Percentiles rank a stretch among this genome's conserved stretches.
Conservation (phyloP, 2,888 invertebrate genomes). For the Cheilosia vernalis region DNA sequence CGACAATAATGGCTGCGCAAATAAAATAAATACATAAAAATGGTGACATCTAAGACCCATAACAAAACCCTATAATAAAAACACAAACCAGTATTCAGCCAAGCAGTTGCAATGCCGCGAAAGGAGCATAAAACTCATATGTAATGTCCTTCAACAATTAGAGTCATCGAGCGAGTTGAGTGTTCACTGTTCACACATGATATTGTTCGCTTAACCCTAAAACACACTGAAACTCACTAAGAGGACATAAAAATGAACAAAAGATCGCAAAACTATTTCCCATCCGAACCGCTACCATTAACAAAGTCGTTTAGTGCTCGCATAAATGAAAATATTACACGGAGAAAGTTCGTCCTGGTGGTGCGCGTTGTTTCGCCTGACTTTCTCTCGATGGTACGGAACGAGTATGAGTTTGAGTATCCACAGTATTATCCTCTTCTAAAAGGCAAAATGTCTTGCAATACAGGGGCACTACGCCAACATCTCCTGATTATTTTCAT, state of each 20-base stretch:
- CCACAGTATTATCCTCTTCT: constrained; percentile 3
- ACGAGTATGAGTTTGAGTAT: not conserved
- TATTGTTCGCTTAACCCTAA: not conserved
- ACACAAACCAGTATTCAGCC: constrained; percentile 30
- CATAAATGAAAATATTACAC: constrained; percentile 62
- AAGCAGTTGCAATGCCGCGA: constrained; percentile 16
- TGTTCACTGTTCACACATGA: constrained; percentile 32
- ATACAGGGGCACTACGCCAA: constrained; percentile 50
- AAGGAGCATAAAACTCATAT: constrained; percentile 51
- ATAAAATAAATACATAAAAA: too few species aligned
- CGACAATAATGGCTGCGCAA: too few species aligned
- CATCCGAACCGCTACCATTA: constrained; percentile 59
- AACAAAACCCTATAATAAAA: constrained; percentile 36
- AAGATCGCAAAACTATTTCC: constrained; percentile 49
- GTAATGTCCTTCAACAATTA: constrained; percentile 54
- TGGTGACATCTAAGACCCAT: constrained; percentile 8
- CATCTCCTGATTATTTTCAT: constrained; percentile 60
- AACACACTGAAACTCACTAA: not conserved
- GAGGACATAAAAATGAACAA: constrained; percentile 26
- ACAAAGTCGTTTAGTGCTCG: constrained; percentile 48
- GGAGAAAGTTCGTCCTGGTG: constrained; percentile 51
- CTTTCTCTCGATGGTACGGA: not conserved
- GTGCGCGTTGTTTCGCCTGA: constrained; percentile 24
- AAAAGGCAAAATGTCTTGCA: constrained; percentile 43
- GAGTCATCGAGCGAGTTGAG: constrained; percentile 43